Percentiles rank a stretch among this genome's conserved stretches.
These are phyloP conservation scores for Pelochelys cantorii DNA, from an alignment of 2,797 vertebrate species.

Conservation along the genomic window DNA sequence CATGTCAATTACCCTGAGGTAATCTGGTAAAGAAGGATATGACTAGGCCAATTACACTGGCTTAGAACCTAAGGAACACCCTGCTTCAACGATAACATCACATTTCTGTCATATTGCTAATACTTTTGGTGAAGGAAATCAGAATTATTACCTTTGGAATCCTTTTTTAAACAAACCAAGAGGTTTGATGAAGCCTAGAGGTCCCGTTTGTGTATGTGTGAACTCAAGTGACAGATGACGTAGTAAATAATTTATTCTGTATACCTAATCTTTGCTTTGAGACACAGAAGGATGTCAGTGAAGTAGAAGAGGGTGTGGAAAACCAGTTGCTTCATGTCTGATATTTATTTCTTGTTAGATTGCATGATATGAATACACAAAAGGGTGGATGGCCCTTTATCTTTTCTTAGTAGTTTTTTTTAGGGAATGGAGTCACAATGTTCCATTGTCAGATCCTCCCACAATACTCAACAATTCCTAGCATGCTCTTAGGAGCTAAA, in stretches of 20 bases:
- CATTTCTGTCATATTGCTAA: constrained; percentile 58
- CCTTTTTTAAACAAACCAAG: constrained; percentile 27
- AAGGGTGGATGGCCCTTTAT: constrained; percentile 54
- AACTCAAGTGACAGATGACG: constrained; percentile 25
- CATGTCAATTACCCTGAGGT: constrained; percentile 73
- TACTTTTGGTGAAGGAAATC: constrained; percentile 57
- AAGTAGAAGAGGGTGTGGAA: constrained; percentile 72
- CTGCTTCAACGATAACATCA: constrained; percentile 74
- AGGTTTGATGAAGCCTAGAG: background rate
- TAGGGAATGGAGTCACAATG: background rate
- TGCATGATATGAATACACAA: constrained; percentile 53
- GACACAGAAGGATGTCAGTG: constrained; percentile 67
- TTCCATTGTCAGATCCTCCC: constrained; percentile 23
- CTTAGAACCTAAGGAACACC: constrained; percentile 73
- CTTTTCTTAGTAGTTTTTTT: constrained; percentile 11
- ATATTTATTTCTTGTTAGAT: constrained; percentile 53
- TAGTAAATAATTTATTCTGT: constrained; percentile 24
- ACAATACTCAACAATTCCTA: background rate
- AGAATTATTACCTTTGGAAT: constrained; percentile 56
- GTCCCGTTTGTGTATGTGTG: constrained; percentile 10
- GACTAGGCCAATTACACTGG: constrained; percentile 77
- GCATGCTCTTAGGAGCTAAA: background rate
- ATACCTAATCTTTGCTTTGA: constrained; percentile 56
- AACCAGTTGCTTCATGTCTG: constrained; percentile 60
- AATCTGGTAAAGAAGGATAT: constrained; percentile 76